Percentiles rank a stretch among this genome's conserved stretches.
These are phyloP conservation scores for Trichopoda pennipes DNA, from an alignment of 2,888 invertebrate genomes.

Conservation along the genomic window DNA sequence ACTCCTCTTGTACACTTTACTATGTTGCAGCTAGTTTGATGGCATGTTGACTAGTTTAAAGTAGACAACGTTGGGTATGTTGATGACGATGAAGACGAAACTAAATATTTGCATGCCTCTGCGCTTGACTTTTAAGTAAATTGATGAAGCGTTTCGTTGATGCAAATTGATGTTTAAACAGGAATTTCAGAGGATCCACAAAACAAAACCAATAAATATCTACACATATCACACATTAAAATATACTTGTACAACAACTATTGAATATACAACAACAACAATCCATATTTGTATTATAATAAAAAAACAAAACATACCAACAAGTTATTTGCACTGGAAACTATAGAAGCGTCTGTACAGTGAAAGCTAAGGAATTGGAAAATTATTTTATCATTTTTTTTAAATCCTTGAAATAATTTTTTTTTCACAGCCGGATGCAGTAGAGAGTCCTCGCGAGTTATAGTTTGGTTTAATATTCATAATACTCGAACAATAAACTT, in stretches of 20 bases:
- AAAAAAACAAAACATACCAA: conserved; percentile 1
- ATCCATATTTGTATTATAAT: not conserved
- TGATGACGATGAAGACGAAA: conserved; percentile 34
- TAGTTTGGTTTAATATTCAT: no score
- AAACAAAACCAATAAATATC: conserved; percentile 59
- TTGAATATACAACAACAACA: conserved; percentile 7
- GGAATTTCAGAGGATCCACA: conserved; percentile 58
- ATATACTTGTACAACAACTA: conserved; percentile 12
- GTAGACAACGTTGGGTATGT: conserved; percentile 33
- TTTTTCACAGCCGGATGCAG: no score
- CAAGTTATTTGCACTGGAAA: conserved; percentile 33
- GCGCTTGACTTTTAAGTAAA: conserved; percentile 70
- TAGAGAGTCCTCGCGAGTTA: no score
- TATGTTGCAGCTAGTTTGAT: conserved; percentile 24
- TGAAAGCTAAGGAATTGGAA: not conserved
- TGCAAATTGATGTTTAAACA: conserved; percentile 76
- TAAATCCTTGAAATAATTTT: no score
- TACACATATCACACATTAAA: conserved; percentile 41
- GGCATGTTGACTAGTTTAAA: conserved; percentile 49
- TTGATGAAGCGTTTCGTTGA: conserved; percentile 79
- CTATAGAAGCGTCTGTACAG: not conserved
- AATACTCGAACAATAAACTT: no score
- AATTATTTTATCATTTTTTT: not conserved
- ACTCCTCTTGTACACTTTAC: not conserved
- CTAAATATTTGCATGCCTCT: conserved; percentile 64